Evolutionary conservation across 2,113 vertebrate genomes (phyloP).

Genomic region (Tursiops truncatus): DNA sequence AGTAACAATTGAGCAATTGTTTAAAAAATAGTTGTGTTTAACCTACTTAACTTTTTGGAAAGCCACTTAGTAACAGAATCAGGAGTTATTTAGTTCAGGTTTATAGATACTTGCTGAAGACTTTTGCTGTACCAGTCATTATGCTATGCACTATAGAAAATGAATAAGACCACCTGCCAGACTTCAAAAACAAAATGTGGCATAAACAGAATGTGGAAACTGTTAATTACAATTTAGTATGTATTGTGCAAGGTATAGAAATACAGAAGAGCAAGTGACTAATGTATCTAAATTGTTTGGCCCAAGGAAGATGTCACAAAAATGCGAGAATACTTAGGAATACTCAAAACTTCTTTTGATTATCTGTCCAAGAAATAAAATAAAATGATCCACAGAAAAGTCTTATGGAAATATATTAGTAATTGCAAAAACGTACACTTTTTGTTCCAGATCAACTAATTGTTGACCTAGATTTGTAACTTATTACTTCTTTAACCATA

Average conservation of each 20-base stretch:
- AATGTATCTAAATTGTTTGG: background rate
- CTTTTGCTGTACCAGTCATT: background rate
- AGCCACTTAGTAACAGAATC: background rate
- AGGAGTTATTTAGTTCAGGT: background rate
- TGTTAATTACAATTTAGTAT: background rate
- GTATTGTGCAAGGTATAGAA: background rate
- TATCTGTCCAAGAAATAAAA: background rate
- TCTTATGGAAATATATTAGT: background rate
- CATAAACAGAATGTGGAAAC: background rate
- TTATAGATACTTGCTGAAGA: background rate
- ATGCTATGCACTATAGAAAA: background rate
- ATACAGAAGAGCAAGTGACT: background rate
- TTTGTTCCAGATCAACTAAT: background rate
- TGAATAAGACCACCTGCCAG: background rate
- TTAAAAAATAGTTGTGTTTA: background rate
- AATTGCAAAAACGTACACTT: background rate
- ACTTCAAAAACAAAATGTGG: background rate
- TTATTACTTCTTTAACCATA: background rate
- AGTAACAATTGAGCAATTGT: background rate
- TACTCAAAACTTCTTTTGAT: background rate
- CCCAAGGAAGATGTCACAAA: background rate
- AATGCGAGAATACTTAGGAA: background rate
- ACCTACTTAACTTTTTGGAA: background rate
- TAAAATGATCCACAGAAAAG: background rate
- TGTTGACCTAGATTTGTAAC: background rate